Percentiles rank a stretch among this genome's conserved stretches.
phyloP scores from a whole-genome alignment of 1,140 invertebrate species.

The Geopemphigus sp. region DNA sequence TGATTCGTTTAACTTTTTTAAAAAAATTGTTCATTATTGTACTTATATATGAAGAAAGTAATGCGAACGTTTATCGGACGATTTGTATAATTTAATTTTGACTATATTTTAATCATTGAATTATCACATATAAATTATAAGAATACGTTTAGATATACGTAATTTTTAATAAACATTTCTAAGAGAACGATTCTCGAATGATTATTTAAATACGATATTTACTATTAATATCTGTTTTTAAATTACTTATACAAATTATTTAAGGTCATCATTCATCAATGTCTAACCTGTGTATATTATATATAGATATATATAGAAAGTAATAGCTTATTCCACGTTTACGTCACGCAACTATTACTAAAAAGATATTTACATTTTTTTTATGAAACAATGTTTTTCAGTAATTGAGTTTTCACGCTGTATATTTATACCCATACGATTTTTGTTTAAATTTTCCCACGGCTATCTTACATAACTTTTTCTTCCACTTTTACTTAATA shows the following conservation, averaged over 20 bases:
- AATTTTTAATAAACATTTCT: background rate
- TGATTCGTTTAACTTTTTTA: too few species aligned
- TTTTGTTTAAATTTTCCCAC: background rate
- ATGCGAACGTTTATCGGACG: too few species aligned
- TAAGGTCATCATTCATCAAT: constrained; percentile 13
- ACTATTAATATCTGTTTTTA: background rate
- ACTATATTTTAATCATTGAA: too few species aligned
- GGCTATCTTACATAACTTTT: background rate
- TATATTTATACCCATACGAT: background rate
- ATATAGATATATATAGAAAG: background rate
- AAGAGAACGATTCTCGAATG: background rate
- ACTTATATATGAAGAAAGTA: too few species aligned
- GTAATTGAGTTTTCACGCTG: background rate
- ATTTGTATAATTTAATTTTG: too few species aligned
- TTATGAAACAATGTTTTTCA: constrained; percentile 1
- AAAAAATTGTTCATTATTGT: too few species aligned
- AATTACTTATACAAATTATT: constrained; percentile 10
- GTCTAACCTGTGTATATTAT: background rate
- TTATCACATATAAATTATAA: too few species aligned
- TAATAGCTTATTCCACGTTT: background rate
- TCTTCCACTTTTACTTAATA: background rate
- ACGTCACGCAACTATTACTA: constrained; percentile 3
- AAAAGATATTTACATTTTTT: constrained; percentile 8
- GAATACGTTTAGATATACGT: too few species aligned
- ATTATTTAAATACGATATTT: background rate